Evolutionary conservation across 1,140 invertebrate genomes (phyloP).

Genomic region (Eupeodes corollae): DNA sequence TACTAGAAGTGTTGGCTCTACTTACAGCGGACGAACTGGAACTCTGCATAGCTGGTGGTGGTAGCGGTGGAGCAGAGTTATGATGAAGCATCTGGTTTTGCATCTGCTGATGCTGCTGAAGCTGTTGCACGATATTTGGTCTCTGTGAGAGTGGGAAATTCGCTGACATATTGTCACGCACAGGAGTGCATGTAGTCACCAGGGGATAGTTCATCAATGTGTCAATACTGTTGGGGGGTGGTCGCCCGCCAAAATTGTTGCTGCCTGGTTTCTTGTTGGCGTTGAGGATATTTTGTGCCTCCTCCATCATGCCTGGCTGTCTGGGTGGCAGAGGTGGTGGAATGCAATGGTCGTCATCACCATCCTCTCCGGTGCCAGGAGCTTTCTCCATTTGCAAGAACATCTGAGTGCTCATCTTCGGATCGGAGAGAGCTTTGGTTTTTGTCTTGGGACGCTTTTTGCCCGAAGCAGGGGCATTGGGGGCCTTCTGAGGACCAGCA

Average conservation of each 20-base stretch:
- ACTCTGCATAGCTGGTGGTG: constrained; percentile 9
- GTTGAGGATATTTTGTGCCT: constrained; percentile 11
- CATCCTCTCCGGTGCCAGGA: not conserved
- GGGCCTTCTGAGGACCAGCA: not conserved
- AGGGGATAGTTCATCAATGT: constrained; percentile 36
- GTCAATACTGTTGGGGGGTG: constrained; percentile 35
- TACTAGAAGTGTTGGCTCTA: constrained; percentile 10
- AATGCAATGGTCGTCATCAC: constrained; percentile 18
- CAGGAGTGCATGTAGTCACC: constrained; percentile 32
- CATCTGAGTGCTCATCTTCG: constrained; percentile 38
- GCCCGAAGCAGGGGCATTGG: constrained; percentile 9
- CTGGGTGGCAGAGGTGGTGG: constrained; percentile 34
- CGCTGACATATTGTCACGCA: constrained; percentile 33
- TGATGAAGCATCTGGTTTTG: constrained; percentile 15
- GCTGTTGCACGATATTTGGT: constrained; percentile 43
- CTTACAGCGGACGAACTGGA: constrained; percentile 17
- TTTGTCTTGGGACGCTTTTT: constrained; percentile 31
- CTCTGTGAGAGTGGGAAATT: constrained; percentile 39
- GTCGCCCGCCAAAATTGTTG: constrained; percentile 8
- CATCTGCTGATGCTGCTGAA: constrained; percentile 35
- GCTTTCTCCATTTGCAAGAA: constrained; percentile 33
- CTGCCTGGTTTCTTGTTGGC: constrained; percentile 11
- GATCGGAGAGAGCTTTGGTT: constrained; percentile 34
- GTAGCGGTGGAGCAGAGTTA: constrained; percentile 6
- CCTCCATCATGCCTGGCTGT: constrained; percentile 28